phyloP scores from a whole-genome alignment of 2,888 invertebrate genomes.

The Papilio protenor region DNA sequence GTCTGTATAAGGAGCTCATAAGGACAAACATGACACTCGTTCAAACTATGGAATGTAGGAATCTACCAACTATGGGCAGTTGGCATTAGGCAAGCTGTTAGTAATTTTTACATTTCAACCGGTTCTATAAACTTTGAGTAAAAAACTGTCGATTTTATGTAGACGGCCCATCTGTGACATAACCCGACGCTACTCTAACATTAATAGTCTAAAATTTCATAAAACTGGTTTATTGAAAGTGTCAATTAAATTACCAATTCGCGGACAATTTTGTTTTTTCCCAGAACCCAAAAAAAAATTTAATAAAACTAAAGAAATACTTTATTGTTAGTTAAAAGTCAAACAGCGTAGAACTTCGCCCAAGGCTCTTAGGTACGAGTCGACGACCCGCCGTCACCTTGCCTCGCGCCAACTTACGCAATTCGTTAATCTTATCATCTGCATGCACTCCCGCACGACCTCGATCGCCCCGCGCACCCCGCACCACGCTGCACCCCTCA shows the following conservation, averaged over 20 bases:
- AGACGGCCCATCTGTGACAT: slow-evolving; percentile 4
- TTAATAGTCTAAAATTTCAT: neutral
- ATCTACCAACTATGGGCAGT: neutral
- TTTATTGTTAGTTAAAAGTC: slow-evolving; percentile 76
- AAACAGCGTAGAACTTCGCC: slow-evolving; percentile 68
- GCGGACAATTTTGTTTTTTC: slow-evolving; percentile 21
- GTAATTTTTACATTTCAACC: slow-evolving; percentile 5
- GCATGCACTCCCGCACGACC: slow-evolving; percentile 76
- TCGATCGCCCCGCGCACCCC: slow-evolving; percentile 67
- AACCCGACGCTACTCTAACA: neutral
- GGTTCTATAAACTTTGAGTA: slow-evolving; percentile 7
- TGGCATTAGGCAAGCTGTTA: neutral
- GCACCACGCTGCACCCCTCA: slow-evolving; percentile 70
- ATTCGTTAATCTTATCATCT: slow-evolving; percentile 82
- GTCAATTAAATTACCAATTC: slow-evolving; percentile 9
- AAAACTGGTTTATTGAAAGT: slow-evolving; percentile 4
- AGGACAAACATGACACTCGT: neutral
- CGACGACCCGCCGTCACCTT: slow-evolving; percentile 83
- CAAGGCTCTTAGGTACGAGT: slow-evolving; percentile 77
- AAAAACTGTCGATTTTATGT: slow-evolving; percentile 16
- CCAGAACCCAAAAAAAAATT: slow-evolving; percentile 3
- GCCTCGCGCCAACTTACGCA: slow-evolving; percentile 80
- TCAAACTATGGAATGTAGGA: neutral
- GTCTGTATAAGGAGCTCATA: neutral
- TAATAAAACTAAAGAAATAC: slow-evolving; percentile 53